Base-by-base conservation (phyloP, 2,113 vertebrate species). In the Carassius auratus region DNA sequence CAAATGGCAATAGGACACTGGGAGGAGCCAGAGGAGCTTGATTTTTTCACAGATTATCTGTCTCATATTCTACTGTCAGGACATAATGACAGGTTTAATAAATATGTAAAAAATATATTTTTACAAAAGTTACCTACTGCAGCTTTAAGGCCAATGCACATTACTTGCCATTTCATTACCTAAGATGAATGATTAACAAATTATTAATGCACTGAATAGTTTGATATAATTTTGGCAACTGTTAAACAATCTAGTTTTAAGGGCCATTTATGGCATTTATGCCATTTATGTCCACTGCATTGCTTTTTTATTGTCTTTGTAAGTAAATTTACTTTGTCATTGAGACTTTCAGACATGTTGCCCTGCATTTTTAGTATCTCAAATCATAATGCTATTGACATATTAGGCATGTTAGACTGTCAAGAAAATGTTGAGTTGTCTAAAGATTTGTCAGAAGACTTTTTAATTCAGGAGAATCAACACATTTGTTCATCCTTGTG, bases 131-230 rank as follows among this genome's bases (percentile, higher is more conserved):
- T 26, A 26, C 26, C 26, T 26, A 26, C 26, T 26, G 26, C 26
- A 26, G 26, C 26, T 26, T 26, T 26, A 15, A 69, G 42, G 45
- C 7, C 6, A 14, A 15, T 76, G 4, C 42, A 14, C 13, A 50
- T 52, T n/a, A 93, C n/a, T 85, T 90, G 8, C 3, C 8, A 0
- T 71, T 38, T 71, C 17, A 71, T 21, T 71, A 21, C 69, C 8
- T 71, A 21, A 19, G 19, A 38, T 71, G 19, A 69, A 19, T 38
- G 17, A 69, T 59, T 21, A 59, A 59, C 57, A 42, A n/a, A 19
- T 48, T 48, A 3, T 14, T 48, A 13, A 13, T 74, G 21, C 19
- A 48, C 12, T 45, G 21, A 45, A 74, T 42, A 45, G 10, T n/a
- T 42, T 73, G 36, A 8, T n/a, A 5, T 73, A n/a, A 9, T n/a